Percentiles rank a stretch among this genome's conserved stretches.
Evolutionary conservation across 92 coral and sea anemone species (phyloP).

Genomic region (Diadumene lineata): DNA sequence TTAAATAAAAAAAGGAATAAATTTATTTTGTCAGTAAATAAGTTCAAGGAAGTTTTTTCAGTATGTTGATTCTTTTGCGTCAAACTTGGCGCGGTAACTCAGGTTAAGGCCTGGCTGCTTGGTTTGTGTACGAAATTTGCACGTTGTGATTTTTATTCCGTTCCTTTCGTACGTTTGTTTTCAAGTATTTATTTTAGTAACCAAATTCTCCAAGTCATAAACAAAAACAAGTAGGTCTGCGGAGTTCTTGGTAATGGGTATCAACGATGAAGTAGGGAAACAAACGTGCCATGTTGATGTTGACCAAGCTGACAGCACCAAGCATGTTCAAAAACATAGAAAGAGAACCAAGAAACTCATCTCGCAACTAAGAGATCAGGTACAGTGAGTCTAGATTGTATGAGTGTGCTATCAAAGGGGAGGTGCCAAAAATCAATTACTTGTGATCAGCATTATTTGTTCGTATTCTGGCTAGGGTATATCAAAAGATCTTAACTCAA

Average conservation of each 20-base stretch:
- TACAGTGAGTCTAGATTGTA: constrained; percentile 7
- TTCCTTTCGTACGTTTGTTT: neutral
- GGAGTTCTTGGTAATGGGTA: constrained; percentile 5
- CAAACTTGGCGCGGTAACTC: neutral
- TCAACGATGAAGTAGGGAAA: neutral
- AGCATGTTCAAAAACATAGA: constrained; percentile 58
- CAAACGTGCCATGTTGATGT: constrained; percentile 3
- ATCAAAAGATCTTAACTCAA: too few species aligned
- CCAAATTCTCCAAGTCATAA: neutral
- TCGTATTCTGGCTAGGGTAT: too few species aligned
- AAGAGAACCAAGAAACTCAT: constrained; percentile 75
- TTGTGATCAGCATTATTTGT: too few species aligned
- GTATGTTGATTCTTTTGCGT: neutral
- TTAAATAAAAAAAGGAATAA: too few species aligned
- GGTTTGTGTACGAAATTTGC: constrained; percentile 8
- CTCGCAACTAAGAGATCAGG: constrained; percentile 83
- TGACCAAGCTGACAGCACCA: constrained; percentile 4
- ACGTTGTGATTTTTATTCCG: neutral
- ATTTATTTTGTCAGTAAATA: too few species aligned
- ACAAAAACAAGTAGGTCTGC: neutral
- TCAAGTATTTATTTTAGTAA: neutral
- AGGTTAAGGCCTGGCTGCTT: constrained; percentile 3
- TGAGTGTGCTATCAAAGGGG: too few species aligned
- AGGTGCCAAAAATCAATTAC: too few species aligned
- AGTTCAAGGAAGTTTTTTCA: too few species aligned